phyloP scores from a whole-genome alignment of 2,888 invertebrate genomes.

The Teleiodes luculella region DNA sequence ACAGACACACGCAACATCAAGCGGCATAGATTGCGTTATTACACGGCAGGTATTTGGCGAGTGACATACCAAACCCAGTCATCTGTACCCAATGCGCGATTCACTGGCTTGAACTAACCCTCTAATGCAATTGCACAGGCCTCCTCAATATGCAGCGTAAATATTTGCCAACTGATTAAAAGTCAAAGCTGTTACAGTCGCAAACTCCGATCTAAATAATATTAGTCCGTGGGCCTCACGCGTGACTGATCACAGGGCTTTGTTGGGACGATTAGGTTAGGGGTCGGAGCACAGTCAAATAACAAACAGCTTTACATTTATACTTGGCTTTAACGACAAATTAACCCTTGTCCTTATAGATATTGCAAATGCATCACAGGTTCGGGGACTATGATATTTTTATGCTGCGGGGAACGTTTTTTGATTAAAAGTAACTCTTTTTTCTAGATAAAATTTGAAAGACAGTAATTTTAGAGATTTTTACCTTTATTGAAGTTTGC shows the following conservation, averaged over 20 bases:
- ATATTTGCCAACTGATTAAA: constrained; percentile 75
- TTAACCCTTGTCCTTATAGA: too few species aligned
- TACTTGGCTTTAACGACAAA: too few species aligned
- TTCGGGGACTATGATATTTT: too few species aligned
- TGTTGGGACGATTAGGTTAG: not conserved
- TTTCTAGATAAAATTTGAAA: too few species aligned
- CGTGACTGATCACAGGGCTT: constrained; percentile 61
- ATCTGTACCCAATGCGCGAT: constrained; percentile 41
- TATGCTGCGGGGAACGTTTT: too few species aligned
- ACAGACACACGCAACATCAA: not conserved
- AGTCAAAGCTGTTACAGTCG: constrained; percentile 69
- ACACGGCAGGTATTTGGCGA: constrained; percentile 47
- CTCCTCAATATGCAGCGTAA: constrained; percentile 71
- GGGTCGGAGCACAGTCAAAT: constrained; percentile 12
- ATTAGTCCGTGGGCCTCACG: constrained; percentile 65
- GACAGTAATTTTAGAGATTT: too few species aligned
- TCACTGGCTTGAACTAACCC: constrained; percentile 41
- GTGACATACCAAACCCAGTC: constrained; percentile 33
- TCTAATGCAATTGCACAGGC: constrained; percentile 71
- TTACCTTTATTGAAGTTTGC: too few species aligned
- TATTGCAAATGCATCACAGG: too few species aligned
- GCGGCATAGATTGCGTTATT: constrained; percentile 3
- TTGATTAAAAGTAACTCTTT: too few species aligned
- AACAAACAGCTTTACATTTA: too few species aligned
- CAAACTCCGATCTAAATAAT: constrained; percentile 60